Evolutionary conservation across 2,888 invertebrate species (phyloP), one percentile per base, ranked within the genome.

Genomic region (Eilema sororculum): DNA sequence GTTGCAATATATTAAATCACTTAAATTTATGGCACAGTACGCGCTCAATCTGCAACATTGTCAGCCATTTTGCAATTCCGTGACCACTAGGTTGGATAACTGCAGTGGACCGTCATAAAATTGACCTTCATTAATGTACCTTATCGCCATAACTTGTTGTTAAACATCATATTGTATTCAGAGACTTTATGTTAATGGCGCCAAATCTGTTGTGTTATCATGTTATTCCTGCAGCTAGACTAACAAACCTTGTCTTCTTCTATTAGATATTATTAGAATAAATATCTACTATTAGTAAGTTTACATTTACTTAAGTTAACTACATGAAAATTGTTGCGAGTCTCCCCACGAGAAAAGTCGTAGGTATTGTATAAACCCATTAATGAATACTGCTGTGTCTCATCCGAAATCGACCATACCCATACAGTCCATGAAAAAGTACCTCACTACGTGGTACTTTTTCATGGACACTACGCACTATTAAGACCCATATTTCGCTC

Each of bases 51-150:
- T 67, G 76, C 74, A 74, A 74, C 83, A 67, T 52, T 61, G 76
- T 76, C 69, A 33, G 67, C 69, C 68, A 73, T 76, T 56, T 80
- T 74, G 70, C 70, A 75, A 75, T 65, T 72, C 69, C 73, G 69
- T 74, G 70, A 72, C 67, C 67, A 63, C 69, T 76, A 58, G 59
- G 68, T 60, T 67, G 72, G 71, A 71, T 82, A 71, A 77, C 74
- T 76, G 75, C 69, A 76, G 59, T 71, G 62, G 67, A 81, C 83
- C 84, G 79, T 73, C 81, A 82, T 87, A 86, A 87, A 86, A 74
- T 74, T 81, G 75, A 81, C 82, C 84, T 82, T 78, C 79, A 72
- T 79, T 82, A 78, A 80, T 80, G 78, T 71, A 61, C 60, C 76
- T 81, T 83, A 82, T 84, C 84, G 67, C 64, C 63, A 61, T 78